A percentile compares a stretch with the other conserved stretches of the same genome.
Evolutionary conservation across 2,888 invertebrate genomes (phyloP).

Genomic region (Scaptomyza cyrtandrae): DNA sequence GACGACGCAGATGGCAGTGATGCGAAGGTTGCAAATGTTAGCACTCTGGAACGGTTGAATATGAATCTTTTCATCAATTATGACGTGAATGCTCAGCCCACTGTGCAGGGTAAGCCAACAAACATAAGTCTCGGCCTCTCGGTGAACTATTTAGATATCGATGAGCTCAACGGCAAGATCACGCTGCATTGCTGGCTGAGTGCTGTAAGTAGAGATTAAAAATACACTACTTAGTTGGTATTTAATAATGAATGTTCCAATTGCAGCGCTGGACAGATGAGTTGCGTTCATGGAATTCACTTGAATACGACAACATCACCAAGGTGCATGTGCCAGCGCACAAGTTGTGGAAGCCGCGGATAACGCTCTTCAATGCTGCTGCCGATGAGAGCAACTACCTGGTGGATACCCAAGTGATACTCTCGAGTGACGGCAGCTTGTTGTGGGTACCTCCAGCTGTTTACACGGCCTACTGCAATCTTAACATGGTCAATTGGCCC

Average conservation of each 20-base stretch:
- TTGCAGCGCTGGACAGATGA: slow-evolving; percentile 90
- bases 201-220: slow-evolving; percentile 85
- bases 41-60: slow-evolving; percentile 67
- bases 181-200: slow-evolving; percentile 87
- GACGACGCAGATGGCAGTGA: slow-evolving; percentile 4
- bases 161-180: slow-evolving; percentile 87
- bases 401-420: slow-evolving; percentile 58
- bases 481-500: slow-evolving; percentile 90
- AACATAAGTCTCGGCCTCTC: slow-evolving; percentile 85
- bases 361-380: slow-evolving; percentile 89
- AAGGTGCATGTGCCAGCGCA: slow-evolving; percentile 88
- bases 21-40: slow-evolving; percentile 52
- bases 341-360: slow-evolving; percentile 92
- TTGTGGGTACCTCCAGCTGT: slow-evolving; percentile 89
- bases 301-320: slow-evolving; percentile 88
- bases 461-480: slow-evolving; percentile 87
- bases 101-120: slow-evolving; percentile 71
- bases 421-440: slow-evolving; percentile 81
- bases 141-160: slow-evolving; percentile 88
- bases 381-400: slow-evolving; percentile 86
- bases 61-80: slow-evolving; percentile 86
- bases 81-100: slow-evolving; percentile 82
- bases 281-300: slow-evolving; percentile 89
- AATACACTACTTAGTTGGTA: background rate
- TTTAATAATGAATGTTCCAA: background rate